phyloP scores from a whole-genome alignment of 1,140 invertebrate genomes.

The Achatina immaculata region DNA sequence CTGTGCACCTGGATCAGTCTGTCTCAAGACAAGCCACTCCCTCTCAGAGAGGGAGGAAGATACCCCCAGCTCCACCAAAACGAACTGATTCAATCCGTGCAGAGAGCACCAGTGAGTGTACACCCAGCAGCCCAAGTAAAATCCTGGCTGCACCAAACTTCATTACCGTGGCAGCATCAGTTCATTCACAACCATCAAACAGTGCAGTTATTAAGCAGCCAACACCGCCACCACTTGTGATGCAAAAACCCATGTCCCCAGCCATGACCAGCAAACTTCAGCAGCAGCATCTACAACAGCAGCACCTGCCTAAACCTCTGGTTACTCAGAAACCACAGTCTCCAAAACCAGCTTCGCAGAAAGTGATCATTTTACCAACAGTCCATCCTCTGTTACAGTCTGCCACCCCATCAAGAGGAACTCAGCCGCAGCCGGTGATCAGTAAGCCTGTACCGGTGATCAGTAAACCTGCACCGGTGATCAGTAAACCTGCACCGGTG shows the following conservation, averaged over 20 bases:
- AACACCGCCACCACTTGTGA: constrained; percentile 23
- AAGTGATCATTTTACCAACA: neutral
- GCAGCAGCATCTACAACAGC: neutral
- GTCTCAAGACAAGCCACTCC: constrained; percentile 43
- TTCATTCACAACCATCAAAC: constrained; percentile 3
- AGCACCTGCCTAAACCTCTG: neutral
- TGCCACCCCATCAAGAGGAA: neutral
- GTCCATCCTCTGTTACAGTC: neutral
- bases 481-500: constrained; percentile 10
- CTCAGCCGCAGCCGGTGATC: constrained; percentile 11
- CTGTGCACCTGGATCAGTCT: constrained; percentile 46
- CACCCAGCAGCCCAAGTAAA: constrained; percentile 14
- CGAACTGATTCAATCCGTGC: constrained; percentile 74
- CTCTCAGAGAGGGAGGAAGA: constrained; percentile 67
- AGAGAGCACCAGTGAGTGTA: neutral
- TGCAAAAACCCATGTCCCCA: constrained; percentile 7
- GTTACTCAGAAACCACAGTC: constrained; percentile 20
- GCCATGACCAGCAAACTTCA: constrained; percentile 15
- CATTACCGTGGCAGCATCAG: neutral
- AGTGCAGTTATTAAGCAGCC: neutral
- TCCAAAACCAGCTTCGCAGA: neutral
- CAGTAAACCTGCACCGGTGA: constrained; percentile 2
- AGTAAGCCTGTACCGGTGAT: constrained; percentile 5
- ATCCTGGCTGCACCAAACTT: neutral
- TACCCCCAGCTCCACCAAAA: constrained; percentile 85